These are phyloP conservation scores for Catharus minimus DNA, from an alignment of 2,113 vertebrate species.

Conservation along the genomic window DNA sequence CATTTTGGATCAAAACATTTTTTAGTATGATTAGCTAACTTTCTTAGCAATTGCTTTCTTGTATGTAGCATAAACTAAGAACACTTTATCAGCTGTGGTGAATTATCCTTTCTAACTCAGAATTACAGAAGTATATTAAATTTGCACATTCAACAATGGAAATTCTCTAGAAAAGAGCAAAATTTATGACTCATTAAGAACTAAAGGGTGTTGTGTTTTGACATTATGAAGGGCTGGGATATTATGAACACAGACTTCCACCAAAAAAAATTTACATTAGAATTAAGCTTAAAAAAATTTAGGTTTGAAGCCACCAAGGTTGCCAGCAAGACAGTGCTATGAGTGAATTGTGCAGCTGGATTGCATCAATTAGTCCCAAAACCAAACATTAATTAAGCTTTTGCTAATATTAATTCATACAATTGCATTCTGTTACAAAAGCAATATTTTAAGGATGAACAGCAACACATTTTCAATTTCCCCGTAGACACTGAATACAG, in stretches of 20 bases:
- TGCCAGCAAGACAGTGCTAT: neutral
- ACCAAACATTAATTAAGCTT: neutral
- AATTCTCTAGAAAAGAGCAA: neutral
- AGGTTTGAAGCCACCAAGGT: conserved; percentile 8
- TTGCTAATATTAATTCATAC: conserved; percentile 12
- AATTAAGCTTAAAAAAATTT: neutral
- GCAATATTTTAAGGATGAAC: conserved; percentile 9
- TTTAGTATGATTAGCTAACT: neutral
- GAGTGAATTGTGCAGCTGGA: conserved; percentile 4
- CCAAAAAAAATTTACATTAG: neutral
- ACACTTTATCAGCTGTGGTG: neutral
- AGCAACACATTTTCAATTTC: conserved; percentile 18
- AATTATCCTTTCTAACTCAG: conserved; percentile 30
- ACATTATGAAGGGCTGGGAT: neutral
- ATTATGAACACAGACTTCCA: neutral
- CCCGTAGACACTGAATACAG: neutral
- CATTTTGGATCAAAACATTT: conserved; percentile 10
- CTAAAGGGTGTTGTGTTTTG: neutral
- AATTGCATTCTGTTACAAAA: conserved; percentile 25
- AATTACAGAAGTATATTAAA: neutral
- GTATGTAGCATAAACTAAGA: neutral
- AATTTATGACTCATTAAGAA: neutral
- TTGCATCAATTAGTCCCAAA: conserved; percentile 15
- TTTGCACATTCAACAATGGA: neutral
- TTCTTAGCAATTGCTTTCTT: neutral